Conservation (phyloP, 2,113 vertebrate species). For the Pampusana beccarii region DNA sequence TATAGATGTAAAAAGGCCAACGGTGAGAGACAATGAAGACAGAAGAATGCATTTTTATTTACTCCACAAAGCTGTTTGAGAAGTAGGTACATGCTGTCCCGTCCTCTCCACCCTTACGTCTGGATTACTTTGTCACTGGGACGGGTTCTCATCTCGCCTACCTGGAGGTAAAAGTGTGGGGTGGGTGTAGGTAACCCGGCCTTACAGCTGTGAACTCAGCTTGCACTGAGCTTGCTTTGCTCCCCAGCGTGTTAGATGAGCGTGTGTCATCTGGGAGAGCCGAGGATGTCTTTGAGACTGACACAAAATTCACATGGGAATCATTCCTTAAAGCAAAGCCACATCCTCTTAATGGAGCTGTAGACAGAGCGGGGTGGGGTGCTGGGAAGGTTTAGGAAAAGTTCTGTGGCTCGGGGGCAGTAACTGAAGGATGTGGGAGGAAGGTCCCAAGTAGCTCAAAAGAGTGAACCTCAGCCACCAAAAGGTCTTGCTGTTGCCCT, state of each 20-base stretch:
- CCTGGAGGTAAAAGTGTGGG: not conserved
- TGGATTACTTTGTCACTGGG: not conserved
- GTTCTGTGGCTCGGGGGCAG: not conserved
- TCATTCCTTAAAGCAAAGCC: not conserved
- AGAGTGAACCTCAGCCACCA: not conserved
- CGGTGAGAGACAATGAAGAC: not conserved
- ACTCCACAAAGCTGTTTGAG: not conserved
- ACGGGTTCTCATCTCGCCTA: not conserved
- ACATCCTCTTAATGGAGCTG: not conserved
- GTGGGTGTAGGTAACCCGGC: not conserved
- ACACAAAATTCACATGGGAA: not conserved
- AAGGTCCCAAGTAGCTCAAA: not conserved
- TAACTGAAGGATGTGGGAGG: not conserved
- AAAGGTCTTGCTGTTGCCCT: not conserved
- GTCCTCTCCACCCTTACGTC: not conserved
- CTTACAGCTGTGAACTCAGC: not conserved
- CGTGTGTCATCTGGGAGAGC: not conserved
- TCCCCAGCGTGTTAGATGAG: not conserved
- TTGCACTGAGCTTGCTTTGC: not conserved
- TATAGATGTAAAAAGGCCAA: not conserved
- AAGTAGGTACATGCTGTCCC: not conserved
- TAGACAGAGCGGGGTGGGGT: not conserved
- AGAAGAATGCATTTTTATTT: not conserved
- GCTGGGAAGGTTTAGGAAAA: not conserved
- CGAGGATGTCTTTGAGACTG: not conserved